phyloP scores from a whole-genome alignment of 1,140 invertebrate species.

The Drosophila lowei region DNA sequence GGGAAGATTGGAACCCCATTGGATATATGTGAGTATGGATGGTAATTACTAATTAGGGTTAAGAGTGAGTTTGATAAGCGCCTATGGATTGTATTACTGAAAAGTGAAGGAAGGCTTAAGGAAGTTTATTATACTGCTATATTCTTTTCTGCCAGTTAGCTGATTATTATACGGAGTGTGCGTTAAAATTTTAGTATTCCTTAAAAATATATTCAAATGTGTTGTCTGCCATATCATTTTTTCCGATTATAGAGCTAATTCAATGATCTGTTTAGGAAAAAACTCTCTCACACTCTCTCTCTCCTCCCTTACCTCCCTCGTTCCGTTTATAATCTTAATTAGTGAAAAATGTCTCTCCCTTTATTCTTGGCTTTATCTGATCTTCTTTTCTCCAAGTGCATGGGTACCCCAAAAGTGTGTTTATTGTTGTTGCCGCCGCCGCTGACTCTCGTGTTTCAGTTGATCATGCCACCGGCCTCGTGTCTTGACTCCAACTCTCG shows the following conservation, averaged over 20 bases:
- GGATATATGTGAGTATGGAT: slow-evolving; percentile 62
- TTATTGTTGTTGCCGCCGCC: slow-evolving; percentile 32
- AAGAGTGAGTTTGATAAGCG: too few species aligned
- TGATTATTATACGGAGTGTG: too few species aligned
- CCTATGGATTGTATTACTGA: too few species aligned
- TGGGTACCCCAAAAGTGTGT: slow-evolving; percentile 1
- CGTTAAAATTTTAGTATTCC: too few species aligned
- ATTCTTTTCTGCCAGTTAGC: too few species aligned
- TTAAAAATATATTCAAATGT: background rate
- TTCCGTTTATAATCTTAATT: slow-evolving; percentile 6
- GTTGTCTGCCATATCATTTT: too few species aligned
- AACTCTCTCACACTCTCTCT: too few species aligned
- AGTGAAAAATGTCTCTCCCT: background rate
- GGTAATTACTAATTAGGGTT: background rate
- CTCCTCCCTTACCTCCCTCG: too few species aligned
- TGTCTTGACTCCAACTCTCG: slow-evolving; percentile 22
- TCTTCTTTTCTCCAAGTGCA: slow-evolving; percentile 33
- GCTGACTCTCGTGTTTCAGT: slow-evolving; percentile 40
- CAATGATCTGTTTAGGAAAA: too few species aligned
- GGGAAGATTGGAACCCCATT: slow-evolving; percentile 56
- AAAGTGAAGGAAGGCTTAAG: too few species aligned
- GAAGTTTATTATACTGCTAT: too few species aligned
- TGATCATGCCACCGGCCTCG: slow-evolving; percentile 46
- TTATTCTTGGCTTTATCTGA: background rate
- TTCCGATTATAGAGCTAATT: too few species aligned